Base-by-base conservation (phyloP, 2,113 vertebrate genomes). In the Sceloporus undulatus region DNA sequence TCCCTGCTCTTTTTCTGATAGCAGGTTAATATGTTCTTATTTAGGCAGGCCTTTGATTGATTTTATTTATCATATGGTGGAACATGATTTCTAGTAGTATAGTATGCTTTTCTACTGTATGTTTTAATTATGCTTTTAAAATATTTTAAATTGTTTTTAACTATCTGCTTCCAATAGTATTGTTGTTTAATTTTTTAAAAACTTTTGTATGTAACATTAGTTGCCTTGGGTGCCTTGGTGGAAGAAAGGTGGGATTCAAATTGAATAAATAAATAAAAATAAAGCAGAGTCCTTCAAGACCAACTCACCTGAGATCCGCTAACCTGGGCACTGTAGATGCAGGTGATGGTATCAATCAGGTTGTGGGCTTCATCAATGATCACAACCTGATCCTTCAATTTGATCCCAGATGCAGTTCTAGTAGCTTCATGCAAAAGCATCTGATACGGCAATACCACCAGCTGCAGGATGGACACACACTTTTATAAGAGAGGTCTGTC, bases 301-400 rank as follows among this genome's bases (percentile, higher is more conserved):
- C 3, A 3, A 92, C 97, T 89, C 92, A 99, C 99, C 98, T 99
- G 99, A 54, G 97, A 94, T 65, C 98, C 99, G 0, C 85, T 98
- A 92, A 99, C 97, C 90, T 98, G 98, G 0, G 91, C 88, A 0
- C 98, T 99, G 79, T 99, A 95, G 91, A 99, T 98, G 86, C 96
- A 95, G 13, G 97, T 98, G 89, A 99, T 98, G 23, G 98, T 98
- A 93, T 99, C 99, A 1, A 97, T 98, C 66, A 99, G 98, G 94
- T 99, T 99, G 96, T 99, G 99, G 0, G 98, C 99, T 95, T 99
- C 99, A 0, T 99, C 99, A 77, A 99, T 98, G 89, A 99, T 98
- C 59, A 98, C 97, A 0, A 99, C 97, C 95, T 99, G 99, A 89
- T 97, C 98, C 94, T 98, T 98, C 76, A 99, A 97, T 92, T 97